These are phyloP conservation scores for Tenebrosternarchus preto DNA, from an alignment of 2,113 vertebrate species.

Conservation along the genomic window DNA sequence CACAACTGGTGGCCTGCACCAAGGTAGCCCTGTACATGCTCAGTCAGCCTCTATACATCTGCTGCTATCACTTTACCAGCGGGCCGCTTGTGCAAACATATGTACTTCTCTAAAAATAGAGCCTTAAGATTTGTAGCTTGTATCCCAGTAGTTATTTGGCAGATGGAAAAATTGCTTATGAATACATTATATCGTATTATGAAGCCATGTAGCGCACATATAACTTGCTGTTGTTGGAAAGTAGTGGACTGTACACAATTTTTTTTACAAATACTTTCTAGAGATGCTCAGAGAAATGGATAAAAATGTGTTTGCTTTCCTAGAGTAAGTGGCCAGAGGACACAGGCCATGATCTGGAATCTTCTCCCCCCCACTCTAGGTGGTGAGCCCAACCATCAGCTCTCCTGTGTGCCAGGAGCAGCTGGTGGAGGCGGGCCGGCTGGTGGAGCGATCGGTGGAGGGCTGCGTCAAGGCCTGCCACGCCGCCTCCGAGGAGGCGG, in stretches of 20 bases:
- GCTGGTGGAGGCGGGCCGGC: conserved; percentile 92
- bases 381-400: conserved; percentile 97
- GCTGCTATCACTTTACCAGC: not conserved
- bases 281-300: too few species aligned
- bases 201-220: too few species aligned
- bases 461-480: conserved; percentile 93
- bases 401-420: conserved; percentile 98
- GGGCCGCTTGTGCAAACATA: not conserved
- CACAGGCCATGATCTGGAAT: too few species aligned
- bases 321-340: too few species aligned
- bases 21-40: conserved; percentile 77
- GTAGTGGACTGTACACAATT: too few species aligned
- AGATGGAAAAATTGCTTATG: too few species aligned
- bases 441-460: conserved; percentile 96
- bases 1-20: conserved; percentile 96
- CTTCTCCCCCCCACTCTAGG: conserved; percentile 68
- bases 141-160: not conserved
- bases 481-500: conserved; percentile 84
- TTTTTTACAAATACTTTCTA: too few species aligned
- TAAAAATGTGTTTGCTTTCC: too few species aligned
- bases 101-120: not conserved
- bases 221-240: too few species aligned
- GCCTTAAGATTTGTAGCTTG: too few species aligned
- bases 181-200: too few species aligned
- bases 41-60: not conserved